phyloP scores from a whole-genome alignment of 2,888 invertebrate species.

The Allolobophora icterica region DNA sequence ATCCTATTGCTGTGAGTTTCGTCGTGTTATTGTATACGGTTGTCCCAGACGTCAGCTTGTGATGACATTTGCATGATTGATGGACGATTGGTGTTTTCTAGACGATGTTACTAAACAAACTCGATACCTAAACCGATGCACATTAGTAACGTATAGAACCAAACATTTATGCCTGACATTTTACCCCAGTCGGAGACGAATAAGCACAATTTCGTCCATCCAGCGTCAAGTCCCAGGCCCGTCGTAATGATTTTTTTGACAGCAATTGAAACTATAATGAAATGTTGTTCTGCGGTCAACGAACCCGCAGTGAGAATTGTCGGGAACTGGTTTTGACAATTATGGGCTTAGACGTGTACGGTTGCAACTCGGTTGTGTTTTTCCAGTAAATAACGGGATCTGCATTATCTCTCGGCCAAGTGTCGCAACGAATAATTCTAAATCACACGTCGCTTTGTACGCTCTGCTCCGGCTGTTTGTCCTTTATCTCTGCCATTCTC shows the following conservation, averaged over 20 bases:
- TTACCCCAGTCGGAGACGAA: background rate
- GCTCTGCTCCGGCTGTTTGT: background rate
- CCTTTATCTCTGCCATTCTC: no score
- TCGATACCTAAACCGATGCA: background rate
- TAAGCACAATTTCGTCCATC: slow-evolving; percentile 8
- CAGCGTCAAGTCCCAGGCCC: background rate
- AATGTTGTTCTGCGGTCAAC: background rate
- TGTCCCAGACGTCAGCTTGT: background rate
- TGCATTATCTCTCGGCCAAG: background rate
- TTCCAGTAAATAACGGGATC: background rate
- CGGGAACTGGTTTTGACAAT: background rate
- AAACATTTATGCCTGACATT: background rate
- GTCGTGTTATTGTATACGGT: background rate
- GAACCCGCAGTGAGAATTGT: background rate
- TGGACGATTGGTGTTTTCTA: background rate
- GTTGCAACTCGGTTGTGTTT: background rate
- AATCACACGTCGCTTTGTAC: background rate
- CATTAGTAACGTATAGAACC: background rate
- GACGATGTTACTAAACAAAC: slow-evolving; percentile 8
- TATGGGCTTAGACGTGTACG: background rate
- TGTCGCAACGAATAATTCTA: background rate
- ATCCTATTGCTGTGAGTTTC: background rate
- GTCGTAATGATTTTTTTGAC: background rate
- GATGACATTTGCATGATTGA: background rate
- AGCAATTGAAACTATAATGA: background rate